Evolutionary conservation across 2,888 invertebrate species (phyloP), one percentile per base, ranked within the genome.

Genomic region (Esperia sulphurella): DNA sequence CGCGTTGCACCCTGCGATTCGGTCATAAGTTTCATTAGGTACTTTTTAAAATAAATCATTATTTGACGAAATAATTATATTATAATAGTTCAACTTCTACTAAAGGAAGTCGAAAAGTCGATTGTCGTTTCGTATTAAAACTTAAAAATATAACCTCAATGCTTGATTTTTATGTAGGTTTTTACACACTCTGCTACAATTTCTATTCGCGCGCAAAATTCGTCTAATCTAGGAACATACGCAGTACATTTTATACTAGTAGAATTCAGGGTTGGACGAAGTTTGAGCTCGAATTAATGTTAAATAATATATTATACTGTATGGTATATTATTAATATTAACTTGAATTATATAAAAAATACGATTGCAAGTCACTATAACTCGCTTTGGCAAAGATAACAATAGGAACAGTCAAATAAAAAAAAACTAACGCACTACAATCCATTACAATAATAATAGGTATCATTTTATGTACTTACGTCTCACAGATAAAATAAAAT

Each of bases 51-150:
- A 46, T 35, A 9, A 46, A 31, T 45, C 33, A 35, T 14, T 21
- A 43, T 45, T 48, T 21, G 21, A 21, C n/a, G 7, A 10, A 40
- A 9, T 14, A 9, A 42, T 31, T 31, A 29, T 10, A n/a, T n/a
- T n/a, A n/a, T n/a, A n/a, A n/a, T n/a, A n/a, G 40, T 40, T 21
- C 14, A 14, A 21, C 14, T 21, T 21, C 14, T 38, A 48, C 53
- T 53, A 71, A 79, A 84, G 84, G 84, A 84, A 85, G 81, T 85
- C 85, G 85, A 55, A 59, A 55, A 48, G 60, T 83, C 83, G 84
- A 64, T 69, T 68, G 65, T 88, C 88, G 88, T 86, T 85, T 87
- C 87, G 85, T 65, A 65, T 65, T 50, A 61, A 57, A 63, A 59
- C 52, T 48, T 65, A 68, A 70, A 67, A 69, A 63, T 68, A 70